phyloP scores from a whole-genome alignment of 2,797 vertebrate genomes.

The Macrochelys suwanniensis region DNA sequence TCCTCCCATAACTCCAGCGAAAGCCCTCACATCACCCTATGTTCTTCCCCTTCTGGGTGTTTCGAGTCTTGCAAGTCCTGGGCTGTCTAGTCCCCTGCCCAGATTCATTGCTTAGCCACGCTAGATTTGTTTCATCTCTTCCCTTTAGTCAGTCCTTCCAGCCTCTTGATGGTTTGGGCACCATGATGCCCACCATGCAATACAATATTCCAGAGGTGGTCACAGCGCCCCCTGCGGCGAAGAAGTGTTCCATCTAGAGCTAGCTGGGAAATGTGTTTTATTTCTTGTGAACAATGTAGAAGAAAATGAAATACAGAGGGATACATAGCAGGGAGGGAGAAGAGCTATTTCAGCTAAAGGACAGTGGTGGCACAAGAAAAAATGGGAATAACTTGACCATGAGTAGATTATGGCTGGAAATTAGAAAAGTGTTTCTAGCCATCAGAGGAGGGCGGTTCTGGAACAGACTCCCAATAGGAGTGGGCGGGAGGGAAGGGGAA shows the following conservation, averaged over 20 bases:
- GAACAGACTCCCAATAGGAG: not conserved
- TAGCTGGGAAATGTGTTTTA: not conserved
- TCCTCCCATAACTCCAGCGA: fast-evolving
- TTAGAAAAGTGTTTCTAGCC: not conserved
- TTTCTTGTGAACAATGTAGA: not conserved
- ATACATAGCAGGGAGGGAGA: not conserved
- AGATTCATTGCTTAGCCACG: fast-evolving
- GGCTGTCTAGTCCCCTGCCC: not conserved
- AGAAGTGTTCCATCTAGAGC: not conserved
- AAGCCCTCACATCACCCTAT: too few species aligned
- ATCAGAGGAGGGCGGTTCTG: not conserved
- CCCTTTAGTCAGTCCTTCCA: not conserved
- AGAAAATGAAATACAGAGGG: not conserved
- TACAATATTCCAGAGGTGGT: not conserved
- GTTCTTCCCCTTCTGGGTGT: fast-evolving
- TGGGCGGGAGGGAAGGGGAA: too few species aligned
- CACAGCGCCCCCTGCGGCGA: not conserved
- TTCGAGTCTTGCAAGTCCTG: fast-evolving
- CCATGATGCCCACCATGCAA: not conserved
- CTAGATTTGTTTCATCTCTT: not conserved
- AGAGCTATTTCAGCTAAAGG: not conserved
- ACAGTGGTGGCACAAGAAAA: not conserved
- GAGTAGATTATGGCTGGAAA: not conserved
- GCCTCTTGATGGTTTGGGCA: not conserved
- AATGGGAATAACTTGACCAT: not conserved